Percentiles rank a stretch among this genome's conserved stretches.
phyloP scores from a whole-genome alignment of 2,113 vertebrate genomes.

The Corythaeola cristata region DNA sequence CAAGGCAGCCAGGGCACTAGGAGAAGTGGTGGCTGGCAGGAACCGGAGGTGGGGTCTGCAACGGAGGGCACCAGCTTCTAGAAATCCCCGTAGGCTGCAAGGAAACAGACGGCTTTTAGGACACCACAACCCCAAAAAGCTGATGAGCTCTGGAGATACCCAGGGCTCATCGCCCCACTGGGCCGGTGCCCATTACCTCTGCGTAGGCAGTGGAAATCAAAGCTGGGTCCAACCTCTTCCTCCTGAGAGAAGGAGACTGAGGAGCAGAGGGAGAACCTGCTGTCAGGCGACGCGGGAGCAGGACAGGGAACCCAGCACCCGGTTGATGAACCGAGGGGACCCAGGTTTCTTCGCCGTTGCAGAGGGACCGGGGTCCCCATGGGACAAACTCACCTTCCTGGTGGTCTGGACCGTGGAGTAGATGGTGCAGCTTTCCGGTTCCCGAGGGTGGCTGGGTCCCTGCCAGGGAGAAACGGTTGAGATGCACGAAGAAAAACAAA shows the following conservation, averaged over 20 bases:
- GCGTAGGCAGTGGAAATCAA: background rate
- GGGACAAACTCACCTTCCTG: background rate
- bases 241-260: background rate
- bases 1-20: background rate
- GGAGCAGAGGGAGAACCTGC: background rate
- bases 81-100: background rate
- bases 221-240: background rate
- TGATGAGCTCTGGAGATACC: background rate
- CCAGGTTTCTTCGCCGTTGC: fast-evolving
- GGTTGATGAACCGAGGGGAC: fast-evolving
- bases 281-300: fast-evolving
- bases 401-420: background rate
- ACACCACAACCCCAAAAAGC: fast-evolving
- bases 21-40: background rate
- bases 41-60: fast-evolving
- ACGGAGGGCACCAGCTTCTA: fast-evolving
- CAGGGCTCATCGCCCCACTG: background rate
- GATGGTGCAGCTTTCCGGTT: background rate
- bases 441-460: fast-evolving
- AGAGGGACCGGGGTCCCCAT: fast-evolving
- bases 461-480: fast-evolving
- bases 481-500: background rate
- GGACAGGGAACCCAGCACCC: background rate
- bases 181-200: fast-evolving
- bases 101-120: background rate